Base-by-base conservation (phyloP, 2,797 vertebrate species). In the Pempheris klunzingeri region DNA sequence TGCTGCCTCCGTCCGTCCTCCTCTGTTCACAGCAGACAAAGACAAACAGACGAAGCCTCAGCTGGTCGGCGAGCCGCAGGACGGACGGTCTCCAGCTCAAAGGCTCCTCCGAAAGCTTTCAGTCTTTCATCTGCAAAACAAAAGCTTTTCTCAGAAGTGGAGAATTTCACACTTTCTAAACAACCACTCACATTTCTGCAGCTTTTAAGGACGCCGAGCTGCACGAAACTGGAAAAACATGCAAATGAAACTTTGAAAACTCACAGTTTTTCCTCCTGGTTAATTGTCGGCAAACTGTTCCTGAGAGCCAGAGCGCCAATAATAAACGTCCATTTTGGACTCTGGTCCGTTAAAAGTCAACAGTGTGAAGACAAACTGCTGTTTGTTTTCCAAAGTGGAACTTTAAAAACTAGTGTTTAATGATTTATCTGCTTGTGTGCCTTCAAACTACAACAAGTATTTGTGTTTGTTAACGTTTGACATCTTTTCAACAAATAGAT, bases 1-100 rank as follows among this genome's bases (percentile, higher is more conserved):
- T 18, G 67, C 77, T 55, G 71, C 38, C 60, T 65, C 10, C 22
- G 22, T 22, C n/a, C 13, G 2, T 79, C 66, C 36, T 78, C 71
- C 15, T 38, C 15, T 34, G 10, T 38, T 43, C 52, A 9, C 66
- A 10, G 62, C 10, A 53, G 58, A 76, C 46, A 76, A 76, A 69
- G 54, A 60, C 68, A 57, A 43, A 24, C 20, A n/a, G n/a, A n/a
- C n/a, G n/a, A n/a, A n/a, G n/a, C 63, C 49, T 7, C 52, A 24
- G 20, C 54, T 63, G 32, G 49, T 34, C 1, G 17, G 46, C 2
- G 15, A 59, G 68, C 30, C 14, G 17, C 67, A 26, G 53, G 65
- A 20, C n/a, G 53, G 65, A 20, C n/a, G 8, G 28, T 30, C 55
- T 67, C 67, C 50, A 50, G 55, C 78, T 44, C n/a, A n/a, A 39